Evolutionary conservation across 2,797 vertebrate species (phyloP).

Genomic region (Liasis olivaceus): DNA sequence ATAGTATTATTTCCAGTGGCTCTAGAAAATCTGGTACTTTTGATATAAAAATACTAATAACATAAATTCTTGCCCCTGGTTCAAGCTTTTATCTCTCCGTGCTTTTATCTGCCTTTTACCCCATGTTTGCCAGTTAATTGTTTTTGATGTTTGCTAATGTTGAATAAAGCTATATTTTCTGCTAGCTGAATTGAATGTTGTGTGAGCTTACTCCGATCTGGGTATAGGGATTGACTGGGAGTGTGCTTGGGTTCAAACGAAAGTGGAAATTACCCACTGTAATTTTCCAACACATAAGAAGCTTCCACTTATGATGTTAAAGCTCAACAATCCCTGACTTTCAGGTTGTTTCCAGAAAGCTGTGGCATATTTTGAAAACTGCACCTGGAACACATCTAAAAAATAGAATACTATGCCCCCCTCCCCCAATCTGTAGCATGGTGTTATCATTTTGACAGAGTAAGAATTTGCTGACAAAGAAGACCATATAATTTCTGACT

Average conservation of each 20-base stretch:
- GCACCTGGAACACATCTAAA: neutral
- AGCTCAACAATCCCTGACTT: neutral
- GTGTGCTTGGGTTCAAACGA: neutral
- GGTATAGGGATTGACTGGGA: neutral
- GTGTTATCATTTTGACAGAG: constrained; percentile 26
- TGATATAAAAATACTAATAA: neutral
- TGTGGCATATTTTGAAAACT: neutral
- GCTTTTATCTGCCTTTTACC: neutral
- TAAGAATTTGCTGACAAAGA: constrained; percentile 25
- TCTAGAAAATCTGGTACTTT: neutral
- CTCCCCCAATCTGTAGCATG: neutral
- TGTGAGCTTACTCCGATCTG: neutral
- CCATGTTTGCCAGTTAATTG: neutral
- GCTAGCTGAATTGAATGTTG: neutral
- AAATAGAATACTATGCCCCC: neutral
- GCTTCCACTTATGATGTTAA: neutral
- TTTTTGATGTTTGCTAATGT: neutral
- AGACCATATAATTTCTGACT: constrained; percentile 4
- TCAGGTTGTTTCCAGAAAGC: neutral
- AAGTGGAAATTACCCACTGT: neutral
- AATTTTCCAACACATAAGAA: neutral
- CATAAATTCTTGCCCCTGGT: neutral
- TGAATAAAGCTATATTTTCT: neutral
- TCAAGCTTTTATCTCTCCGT: neutral
- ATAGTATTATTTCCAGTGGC: neutral